A percentile compares a stretch with the other conserved stretches of the same genome.
Evolutionary conservation across 2,888 invertebrate species (phyloP).

Genomic region (Chrysomela aeneicollis): DNA sequence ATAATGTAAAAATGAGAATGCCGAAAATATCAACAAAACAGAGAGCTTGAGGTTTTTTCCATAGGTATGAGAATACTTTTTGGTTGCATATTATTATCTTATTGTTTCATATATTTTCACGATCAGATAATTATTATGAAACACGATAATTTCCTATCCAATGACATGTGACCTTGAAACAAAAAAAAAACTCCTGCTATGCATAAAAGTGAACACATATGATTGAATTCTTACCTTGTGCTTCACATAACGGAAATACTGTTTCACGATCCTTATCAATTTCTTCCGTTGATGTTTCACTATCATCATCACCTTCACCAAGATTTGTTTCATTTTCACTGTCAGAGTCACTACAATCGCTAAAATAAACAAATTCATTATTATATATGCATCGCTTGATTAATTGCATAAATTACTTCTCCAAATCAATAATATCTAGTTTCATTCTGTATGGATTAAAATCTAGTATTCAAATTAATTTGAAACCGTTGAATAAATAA

Average conservation of each 20-base stretch:
- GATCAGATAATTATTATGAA: too few species aligned
- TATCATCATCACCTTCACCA: conserved; percentile 43
- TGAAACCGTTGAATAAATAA: background rate
- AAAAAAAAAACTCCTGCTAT: too few species aligned
- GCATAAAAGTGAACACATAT: too few species aligned
- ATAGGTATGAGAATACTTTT: too few species aligned
- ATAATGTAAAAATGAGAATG: too few species aligned
- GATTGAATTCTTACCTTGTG: conserved; percentile 32
- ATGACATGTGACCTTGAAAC: too few species aligned
- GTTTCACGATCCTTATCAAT: conserved; percentile 38
- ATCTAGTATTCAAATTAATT: background rate
- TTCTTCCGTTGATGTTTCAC: conserved; percentile 44
- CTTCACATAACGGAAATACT: background rate
- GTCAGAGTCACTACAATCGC: conserved; percentile 51
- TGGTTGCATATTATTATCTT: too few species aligned
- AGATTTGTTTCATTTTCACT: conserved; percentile 49
- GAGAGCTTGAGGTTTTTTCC: too few species aligned
- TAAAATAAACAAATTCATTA: conserved; percentile 38
- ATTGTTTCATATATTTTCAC: too few species aligned
- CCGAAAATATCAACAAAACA: too few species aligned
- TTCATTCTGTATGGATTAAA: conserved; percentile 30
- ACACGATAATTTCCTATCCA: too few species aligned
- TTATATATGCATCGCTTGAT: conserved; percentile 22
- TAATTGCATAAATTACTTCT: background rate
- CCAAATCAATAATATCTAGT: conserved; percentile 37